Evolutionary conservation across 53 echinoderm and acorn worm species (phyloP).

Genomic region (Stichopus horrens): DNA sequence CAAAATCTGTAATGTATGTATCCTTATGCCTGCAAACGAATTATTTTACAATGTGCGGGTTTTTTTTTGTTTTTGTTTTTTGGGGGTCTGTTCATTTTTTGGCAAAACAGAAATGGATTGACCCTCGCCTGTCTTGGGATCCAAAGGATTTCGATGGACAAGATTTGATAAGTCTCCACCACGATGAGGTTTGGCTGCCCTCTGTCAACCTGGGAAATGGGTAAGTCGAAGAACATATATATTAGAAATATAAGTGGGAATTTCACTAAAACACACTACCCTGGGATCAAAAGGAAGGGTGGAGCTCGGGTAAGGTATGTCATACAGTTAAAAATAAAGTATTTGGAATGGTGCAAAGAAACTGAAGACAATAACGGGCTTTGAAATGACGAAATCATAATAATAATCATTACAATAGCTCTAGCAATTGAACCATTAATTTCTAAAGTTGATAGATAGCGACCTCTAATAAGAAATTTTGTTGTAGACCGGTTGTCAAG

Average conservation of each 20-base stretch:
- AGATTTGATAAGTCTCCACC: slow-evolving; percentile 19
- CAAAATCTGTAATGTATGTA: background rate
- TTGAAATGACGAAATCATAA: too few species aligned
- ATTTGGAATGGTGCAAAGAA: too few species aligned
- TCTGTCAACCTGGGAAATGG: slow-evolving; percentile 7
- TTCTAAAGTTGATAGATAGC: too few species aligned
- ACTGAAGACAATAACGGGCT: too few species aligned
- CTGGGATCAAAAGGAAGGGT: too few species aligned
- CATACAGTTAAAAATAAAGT: too few species aligned
- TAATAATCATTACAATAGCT: too few species aligned
- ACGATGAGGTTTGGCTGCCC: slow-evolving; percentile 40
- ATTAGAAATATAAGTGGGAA: background rate
- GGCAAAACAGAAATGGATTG: slow-evolving; percentile 20
- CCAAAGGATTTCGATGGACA: slow-evolving; percentile 42
- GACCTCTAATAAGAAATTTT: too few species aligned
- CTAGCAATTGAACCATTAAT: too few species aligned
- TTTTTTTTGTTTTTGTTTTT: background rate
- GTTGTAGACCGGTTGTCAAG: too few species aligned
- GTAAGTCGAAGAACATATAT: background rate
- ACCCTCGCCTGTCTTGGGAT: slow-evolving; percentile 29
- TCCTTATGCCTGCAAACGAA: background rate
- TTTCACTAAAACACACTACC: too few species aligned
- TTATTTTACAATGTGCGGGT: background rate
- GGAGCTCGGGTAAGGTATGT: too few species aligned
- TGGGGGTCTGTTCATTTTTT: background rate